These are phyloP conservation scores for Spisula subtruncata DNA, from an alignment of 2,888 invertebrate species.

Conservation along the genomic window DNA sequence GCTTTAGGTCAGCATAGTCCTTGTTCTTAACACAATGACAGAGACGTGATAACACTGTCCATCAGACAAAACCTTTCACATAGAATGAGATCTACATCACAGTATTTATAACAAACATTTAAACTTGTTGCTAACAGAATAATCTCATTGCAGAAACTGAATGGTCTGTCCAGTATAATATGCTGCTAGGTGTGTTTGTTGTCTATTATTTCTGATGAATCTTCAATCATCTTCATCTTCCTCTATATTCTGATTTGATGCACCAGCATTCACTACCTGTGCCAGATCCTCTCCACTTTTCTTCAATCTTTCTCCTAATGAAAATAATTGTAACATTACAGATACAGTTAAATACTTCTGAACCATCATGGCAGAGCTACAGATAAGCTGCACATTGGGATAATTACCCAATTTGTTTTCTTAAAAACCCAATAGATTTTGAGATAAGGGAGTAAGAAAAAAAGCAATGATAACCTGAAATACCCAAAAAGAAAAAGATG, in stretches of 20 bases:
- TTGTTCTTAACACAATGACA: no score
- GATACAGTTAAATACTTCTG: no score
- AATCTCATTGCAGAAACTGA: background rate
- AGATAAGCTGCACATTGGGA: no score
- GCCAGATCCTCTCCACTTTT: constrained; percentile 82
- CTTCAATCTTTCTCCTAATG: constrained; percentile 82
- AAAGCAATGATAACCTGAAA: no score
- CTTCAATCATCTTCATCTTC: constrained; percentile 61
- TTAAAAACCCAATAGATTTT: no score
- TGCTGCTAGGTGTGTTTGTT: background rate
- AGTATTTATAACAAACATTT: background rate
- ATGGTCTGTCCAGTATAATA: background rate
- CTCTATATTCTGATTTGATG: constrained; percentile 70
- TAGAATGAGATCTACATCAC: background rate
- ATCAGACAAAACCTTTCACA: background rate
- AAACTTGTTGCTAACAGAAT: background rate
- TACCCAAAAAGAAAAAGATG: no score
- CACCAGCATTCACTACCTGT: constrained; percentile 79
- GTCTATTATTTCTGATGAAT: background rate
- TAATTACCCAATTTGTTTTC: no score
- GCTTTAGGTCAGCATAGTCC: no score
- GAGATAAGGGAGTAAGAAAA: no score
- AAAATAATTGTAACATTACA: constrained; percentile 11
- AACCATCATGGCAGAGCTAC: no score
- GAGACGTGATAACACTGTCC: background rate